Percentiles rank a stretch among this genome's conserved stretches.
These are phyloP conservation scores for Paelopatides confundens DNA, from an alignment of 53 echinoderm and acorn worm species.

Conservation along the genomic window DNA sequence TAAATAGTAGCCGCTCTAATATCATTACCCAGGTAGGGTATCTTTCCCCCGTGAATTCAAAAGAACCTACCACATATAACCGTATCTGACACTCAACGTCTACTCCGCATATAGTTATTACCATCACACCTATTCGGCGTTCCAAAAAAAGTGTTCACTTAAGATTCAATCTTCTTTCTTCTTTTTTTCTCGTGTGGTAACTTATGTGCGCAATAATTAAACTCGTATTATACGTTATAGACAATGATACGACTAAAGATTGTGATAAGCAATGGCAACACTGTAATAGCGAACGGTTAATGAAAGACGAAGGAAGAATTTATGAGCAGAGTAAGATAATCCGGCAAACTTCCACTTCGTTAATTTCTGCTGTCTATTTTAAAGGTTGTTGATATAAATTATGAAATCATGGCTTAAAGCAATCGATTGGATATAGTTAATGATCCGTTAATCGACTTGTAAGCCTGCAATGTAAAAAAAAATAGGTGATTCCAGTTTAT, in stretches of 20 bases:
- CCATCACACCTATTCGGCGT: neutral
- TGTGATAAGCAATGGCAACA: constrained; percentile 3
- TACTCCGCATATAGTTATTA: neutral
- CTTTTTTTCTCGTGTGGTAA: neutral
- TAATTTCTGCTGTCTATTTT: constrained; percentile 1
- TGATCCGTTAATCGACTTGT: constrained; percentile 16
- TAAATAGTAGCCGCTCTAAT: too few species aligned
- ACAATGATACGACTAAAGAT: neutral
- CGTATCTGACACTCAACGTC: neutral
- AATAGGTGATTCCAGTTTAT: too few species aligned
- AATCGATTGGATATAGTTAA: constrained; percentile 1
- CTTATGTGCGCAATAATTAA: neutral
- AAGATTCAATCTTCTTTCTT: neutral
- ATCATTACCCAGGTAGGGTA: too few species aligned
- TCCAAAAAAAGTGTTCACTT: neutral
- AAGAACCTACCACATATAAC: neutral
- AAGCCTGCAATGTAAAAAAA: neutral
- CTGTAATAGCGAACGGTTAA: neutral
- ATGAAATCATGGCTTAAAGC: constrained; percentile 16
- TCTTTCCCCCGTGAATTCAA: neutral
- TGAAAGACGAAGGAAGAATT: neutral
- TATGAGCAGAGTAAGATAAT: constrained; percentile 3
- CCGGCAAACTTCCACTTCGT: constrained; percentile 12
- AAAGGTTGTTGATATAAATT: constrained; percentile 37
- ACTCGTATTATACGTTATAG: neutral